Conservation (phyloP, 2,797 vertebrate species). For the Pseudocheirus occidentalis region DNA sequence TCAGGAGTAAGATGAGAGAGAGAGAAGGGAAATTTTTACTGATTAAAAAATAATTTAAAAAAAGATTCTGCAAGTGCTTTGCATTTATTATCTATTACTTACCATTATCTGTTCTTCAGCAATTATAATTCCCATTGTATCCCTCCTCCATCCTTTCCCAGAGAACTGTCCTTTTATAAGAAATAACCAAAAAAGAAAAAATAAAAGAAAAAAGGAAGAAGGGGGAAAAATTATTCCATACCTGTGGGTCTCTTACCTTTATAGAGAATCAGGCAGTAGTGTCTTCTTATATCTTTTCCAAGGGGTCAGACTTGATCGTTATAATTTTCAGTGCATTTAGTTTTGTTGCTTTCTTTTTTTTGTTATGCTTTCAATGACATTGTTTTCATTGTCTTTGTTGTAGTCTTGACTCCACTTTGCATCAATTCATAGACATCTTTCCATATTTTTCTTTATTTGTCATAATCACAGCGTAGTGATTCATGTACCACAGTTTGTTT, state of each 20-base stretch:
- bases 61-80: not conserved
- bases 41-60: not conserved
- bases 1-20: not conserved
- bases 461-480: not conserved
- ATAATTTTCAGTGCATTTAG: not conserved
- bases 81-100: not conserved
- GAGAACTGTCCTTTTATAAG: not conserved
- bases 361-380: not conserved
- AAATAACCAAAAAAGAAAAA: not conserved
- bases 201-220: not conserved
- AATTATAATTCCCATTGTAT: not conserved
- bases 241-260: not conserved
- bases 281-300: not conserved
- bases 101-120: not conserved
- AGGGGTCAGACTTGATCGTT: not conserved
- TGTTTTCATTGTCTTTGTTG: not conserved
- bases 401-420: not conserved
- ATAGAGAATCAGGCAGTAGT: not conserved
- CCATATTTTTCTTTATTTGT: not conserved
- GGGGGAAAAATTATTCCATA: not conserved
- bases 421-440: not conserved
- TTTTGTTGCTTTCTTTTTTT: not conserved
- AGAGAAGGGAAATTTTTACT: not conserved
- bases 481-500: not conserved
- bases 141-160: not conserved